phyloP scores from a whole-genome alignment of 2,113 vertebrate genomes.

The Embiotoca jacksoni region DNA sequence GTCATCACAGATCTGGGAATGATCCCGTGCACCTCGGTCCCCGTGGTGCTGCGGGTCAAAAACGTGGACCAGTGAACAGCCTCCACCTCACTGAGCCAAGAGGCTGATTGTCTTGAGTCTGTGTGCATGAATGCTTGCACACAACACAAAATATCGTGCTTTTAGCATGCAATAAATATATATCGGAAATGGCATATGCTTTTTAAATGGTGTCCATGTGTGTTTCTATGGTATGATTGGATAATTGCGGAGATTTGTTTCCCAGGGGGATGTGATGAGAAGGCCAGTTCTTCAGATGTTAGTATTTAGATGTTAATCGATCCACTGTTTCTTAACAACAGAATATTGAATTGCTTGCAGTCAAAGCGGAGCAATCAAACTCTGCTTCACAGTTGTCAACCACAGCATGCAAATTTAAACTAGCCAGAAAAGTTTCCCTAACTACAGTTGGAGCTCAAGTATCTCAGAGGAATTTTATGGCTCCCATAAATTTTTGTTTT shows the following conservation, averaged over 20 bases:
- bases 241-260: conserved; percentile 10
- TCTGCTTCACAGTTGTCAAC: conserved; percentile 26
- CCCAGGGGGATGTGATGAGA: too few species aligned
- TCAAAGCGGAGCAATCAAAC: conserved; percentile 29
- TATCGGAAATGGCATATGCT: conserved; percentile 74
- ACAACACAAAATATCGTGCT: conserved; percentile 59
- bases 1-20: conserved; percentile 99
- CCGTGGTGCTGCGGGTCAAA: conserved; percentile 97
- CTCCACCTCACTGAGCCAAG: not conserved
- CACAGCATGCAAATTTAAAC: conserved; percentile 30
- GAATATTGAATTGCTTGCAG: conserved; percentile 29
- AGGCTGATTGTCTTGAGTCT: conserved; percentile 20
- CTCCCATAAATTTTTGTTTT: conserved; percentile 23
- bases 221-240: conserved; percentile 41
- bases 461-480: conserved; percentile 13
- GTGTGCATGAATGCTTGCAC: conserved; percentile 42
- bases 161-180: conserved; percentile 83
- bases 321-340: conserved; percentile 31
- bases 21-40: conserved; percentile 98
- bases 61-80: conserved; percentile 90
- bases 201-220: conserved; percentile 68
- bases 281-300: not conserved
- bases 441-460: conserved; percentile 19
- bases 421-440: conserved; percentile 8
- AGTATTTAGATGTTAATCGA: not conserved